Evolutionary conservation across 2,113 vertebrate genomes (phyloP).

Genomic region (Rhinichthys klamathensis): DNA sequence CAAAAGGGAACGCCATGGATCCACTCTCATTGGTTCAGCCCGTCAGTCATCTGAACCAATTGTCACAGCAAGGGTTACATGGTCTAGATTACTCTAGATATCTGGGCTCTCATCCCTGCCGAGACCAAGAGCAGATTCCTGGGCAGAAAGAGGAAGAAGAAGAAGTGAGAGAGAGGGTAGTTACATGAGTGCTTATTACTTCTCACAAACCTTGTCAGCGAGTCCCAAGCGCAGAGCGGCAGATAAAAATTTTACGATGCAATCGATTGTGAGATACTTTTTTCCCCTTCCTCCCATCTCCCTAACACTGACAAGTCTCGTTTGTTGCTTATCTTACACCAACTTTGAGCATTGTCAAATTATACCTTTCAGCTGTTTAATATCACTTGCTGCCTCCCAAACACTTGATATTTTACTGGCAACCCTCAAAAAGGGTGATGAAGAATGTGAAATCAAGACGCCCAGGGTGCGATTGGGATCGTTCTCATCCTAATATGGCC

Average conservation of each 20-base stretch:
- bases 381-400: conserved; percentile 79
- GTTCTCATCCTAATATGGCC: conserved; percentile 64
- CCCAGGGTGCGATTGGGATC: conserved; percentile 64
- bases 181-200: conserved; percentile 77
- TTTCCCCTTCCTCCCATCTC: conserved; percentile 70
- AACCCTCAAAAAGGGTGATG: background rate
- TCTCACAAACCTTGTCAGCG: conserved; percentile 81
- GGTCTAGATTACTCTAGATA: conserved; percentile 9
- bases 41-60: conserved; percentile 26
- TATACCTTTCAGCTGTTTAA: conserved; percentile 94
- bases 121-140: conserved; percentile 11
- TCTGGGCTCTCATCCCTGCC: conserved; percentile 20
- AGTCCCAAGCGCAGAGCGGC: conserved; percentile 83
- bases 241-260: conserved; percentile 91
- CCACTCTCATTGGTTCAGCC: conserved; percentile 13
- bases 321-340: conserved; percentile 92
- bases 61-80: conserved; percentile 10
- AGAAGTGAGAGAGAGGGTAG: conserved; percentile 21
- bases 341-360: conserved; percentile 94
- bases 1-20: background rate
- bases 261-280: conserved; percentile 75
- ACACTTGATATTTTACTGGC: conserved; percentile 65
- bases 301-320: conserved; percentile 87
- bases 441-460: conserved; percentile 49
- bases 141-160: conserved; percentile 2